These are phyloP conservation scores for Catharus bicknelli DNA, from an alignment of 2,113 vertebrate genomes.

Conservation along the genomic window DNA sequence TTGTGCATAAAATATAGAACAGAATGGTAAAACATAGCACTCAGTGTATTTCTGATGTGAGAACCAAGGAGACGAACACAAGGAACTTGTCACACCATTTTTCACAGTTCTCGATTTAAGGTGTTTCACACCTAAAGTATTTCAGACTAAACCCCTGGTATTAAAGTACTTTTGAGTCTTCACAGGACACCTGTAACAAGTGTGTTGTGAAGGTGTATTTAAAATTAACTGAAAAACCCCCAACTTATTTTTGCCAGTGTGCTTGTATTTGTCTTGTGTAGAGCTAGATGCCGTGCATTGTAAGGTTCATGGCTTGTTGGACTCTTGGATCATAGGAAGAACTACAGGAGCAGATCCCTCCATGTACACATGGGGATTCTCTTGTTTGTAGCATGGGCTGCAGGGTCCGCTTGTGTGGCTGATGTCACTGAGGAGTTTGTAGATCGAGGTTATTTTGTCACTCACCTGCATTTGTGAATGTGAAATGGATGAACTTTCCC, in stretches of 20 bases:
- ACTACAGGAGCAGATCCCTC: not conserved
- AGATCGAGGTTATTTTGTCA: not conserved
- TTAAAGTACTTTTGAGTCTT: not conserved
- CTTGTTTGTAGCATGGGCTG: not conserved
- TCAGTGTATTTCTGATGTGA: not conserved
- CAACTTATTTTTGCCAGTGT: not conserved
- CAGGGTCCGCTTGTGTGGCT: not conserved
- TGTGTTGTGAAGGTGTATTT: not conserved
- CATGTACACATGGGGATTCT: accelerated
- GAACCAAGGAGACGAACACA: not conserved
- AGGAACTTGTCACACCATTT: not conserved
- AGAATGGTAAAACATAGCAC: not conserved
- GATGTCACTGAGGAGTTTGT: not conserved
- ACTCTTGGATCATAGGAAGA: not conserved
- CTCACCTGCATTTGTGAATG: not conserved
- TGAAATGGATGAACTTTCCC: not conserved
- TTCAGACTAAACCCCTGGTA: not conserved
- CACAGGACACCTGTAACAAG: not conserved
- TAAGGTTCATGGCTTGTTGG: not conserved
- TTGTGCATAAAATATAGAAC: not conserved
- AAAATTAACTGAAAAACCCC: not conserved
- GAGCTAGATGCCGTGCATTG: not conserved
- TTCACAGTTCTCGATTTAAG: not conserved
- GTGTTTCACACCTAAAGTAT: not conserved
- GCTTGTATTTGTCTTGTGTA: not conserved